Evolutionary conservation across 2,888 invertebrate genomes (phyloP).

Genomic region (Escarpia spicata): DNA sequence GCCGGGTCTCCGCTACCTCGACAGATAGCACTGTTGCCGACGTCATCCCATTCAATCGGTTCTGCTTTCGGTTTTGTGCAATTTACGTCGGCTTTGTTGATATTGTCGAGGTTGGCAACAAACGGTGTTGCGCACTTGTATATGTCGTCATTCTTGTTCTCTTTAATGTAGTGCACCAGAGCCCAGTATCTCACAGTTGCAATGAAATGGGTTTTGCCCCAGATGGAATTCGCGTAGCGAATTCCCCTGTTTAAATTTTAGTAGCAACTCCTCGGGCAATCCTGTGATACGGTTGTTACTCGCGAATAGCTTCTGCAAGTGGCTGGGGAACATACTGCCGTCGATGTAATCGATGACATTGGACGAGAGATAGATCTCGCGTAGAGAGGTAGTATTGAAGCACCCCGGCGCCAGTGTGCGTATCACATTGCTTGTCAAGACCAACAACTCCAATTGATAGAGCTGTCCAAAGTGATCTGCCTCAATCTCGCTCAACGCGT

Average conservation of each 20-base stretch:
- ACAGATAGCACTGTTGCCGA: not conserved
- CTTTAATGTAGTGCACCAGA: not conserved
- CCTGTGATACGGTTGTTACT: not conserved
- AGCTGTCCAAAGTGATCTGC: not conserved
- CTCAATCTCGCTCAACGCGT: not conserved
- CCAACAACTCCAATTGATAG: not conserved
- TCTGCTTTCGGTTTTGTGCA: not conserved
- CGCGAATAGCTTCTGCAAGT: not conserved
- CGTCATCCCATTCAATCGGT: not conserved
- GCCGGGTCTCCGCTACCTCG: not conserved
- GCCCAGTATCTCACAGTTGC: slow-evolving; percentile 16
- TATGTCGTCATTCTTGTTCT: not conserved
- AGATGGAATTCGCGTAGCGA: not conserved
- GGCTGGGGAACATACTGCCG: not conserved
- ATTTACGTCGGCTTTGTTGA: not conserved
- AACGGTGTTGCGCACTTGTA: not conserved
- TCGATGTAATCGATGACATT: not conserved
- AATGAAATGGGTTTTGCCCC: not conserved
- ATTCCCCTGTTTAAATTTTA: not conserved
- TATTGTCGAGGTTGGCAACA: not conserved
- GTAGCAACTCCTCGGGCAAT: not conserved
- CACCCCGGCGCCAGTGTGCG: not conserved
- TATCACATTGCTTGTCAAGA: not conserved
- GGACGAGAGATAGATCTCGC: not conserved
- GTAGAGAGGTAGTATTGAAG: not conserved